Evolutionary conservation across 1,140 invertebrate genomes (phyloP), one percentile per base, ranked within the genome.

Genomic region (Drosophila kanapiae): DNA sequence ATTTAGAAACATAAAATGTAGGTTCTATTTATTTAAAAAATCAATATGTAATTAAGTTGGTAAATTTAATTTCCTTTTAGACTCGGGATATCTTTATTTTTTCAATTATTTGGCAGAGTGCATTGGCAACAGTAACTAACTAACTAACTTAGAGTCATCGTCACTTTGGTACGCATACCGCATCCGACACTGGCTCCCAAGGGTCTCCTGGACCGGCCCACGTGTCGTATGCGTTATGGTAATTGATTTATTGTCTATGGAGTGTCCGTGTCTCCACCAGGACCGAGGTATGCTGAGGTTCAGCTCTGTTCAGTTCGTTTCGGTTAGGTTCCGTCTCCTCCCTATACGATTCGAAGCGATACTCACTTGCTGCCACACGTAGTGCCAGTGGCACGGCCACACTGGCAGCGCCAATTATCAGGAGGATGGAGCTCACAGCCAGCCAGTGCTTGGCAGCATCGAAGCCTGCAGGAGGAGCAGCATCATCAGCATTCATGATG

Each of bases 311-410:
- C 13, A 18, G 53, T 23, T 37, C 16, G 33, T 16, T 54, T 31
- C n/a, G n/a, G 31, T 33, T 37, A 8, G 16, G 33, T 37, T 37
- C 18, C 2, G 23, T 33, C 29, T 4, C 29, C 11, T 13, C n/a
- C 49, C 49, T 14, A 27, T 31, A 53, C 45, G 45, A 16, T 69
- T 65, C 47, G 47, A 37, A 37, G 67, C 67, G 67, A 67, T 80
- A 92, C 85, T 92, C 79, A 93, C 92, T 95, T 65, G 95, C 94
- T 61, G 94, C 94, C 13, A 95, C 94, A 75, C 95, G 94, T 91
- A 95, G 92, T 4, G 95, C 95, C 71, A 95, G 93, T 14, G 95
- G 95, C 16, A 95, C 95, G 4, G 95, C 95, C 35, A 95, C 95
- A 77, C 95, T 95, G 42, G 95, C 95, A 59, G 95, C 95, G 37